Evolutionary conservation across 2,888 invertebrate species (phyloP).

Genomic region (Ophion ellenae): DNA sequence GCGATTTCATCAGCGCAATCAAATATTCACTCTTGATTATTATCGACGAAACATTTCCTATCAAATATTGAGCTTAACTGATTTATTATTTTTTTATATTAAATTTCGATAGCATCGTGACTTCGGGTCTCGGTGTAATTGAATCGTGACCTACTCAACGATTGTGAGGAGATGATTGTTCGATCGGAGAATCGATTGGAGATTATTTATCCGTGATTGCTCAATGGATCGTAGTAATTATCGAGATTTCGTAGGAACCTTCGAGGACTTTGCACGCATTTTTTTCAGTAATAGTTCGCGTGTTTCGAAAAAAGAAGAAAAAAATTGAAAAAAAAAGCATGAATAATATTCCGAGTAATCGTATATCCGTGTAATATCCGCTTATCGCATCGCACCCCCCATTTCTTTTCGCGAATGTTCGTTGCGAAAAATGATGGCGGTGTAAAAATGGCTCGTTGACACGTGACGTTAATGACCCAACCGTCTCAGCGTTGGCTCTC

Average conservation of each 20-base stretch:
- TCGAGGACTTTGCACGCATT: too few relatives aligned
- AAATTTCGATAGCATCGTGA: not conserved
- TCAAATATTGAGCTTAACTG: not conserved
- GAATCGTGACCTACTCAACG: not conserved
- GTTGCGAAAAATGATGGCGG: constrained; percentile 34
- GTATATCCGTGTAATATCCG: constrained; percentile 10
- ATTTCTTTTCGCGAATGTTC: constrained; percentile 17
- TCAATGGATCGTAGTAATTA: not conserved
- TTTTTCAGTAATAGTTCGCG: not conserved
- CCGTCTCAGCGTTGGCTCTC: constrained; percentile 29
- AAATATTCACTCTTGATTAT: not conserved
- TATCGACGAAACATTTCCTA: not conserved
- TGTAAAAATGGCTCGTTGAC: constrained; percentile 23
- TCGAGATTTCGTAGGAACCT: not conserved
- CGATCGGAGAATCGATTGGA: not conserved
- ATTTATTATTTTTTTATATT: not conserved
- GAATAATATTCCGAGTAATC: not conserved
- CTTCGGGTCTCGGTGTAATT: not conserved
- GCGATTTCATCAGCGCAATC: not conserved
- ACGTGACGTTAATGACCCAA: constrained; percentile 47
- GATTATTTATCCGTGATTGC: not conserved
- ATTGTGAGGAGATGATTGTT: not conserved
- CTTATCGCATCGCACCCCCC: not conserved
- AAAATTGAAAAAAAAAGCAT: not conserved
- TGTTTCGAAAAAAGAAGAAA: not conserved